These are phyloP conservation scores for Epizoanthus scotinus DNA, from an alignment of 92 coral and sea anemone genomes.

Conservation along the genomic window DNA sequence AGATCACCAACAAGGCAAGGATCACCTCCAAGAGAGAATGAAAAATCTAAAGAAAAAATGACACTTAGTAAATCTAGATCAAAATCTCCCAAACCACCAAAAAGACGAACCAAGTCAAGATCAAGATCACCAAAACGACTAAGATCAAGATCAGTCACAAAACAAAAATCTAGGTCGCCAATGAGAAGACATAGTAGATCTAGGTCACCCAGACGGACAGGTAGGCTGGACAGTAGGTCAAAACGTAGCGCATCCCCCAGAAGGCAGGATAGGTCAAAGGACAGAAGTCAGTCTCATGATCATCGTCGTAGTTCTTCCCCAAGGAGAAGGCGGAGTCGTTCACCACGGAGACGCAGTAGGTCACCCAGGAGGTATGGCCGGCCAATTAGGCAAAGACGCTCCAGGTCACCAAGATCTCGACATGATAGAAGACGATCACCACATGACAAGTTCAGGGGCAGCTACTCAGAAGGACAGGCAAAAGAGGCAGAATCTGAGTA, in stretches of 20 bases:
- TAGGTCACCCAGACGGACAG: conserved; percentile 55
- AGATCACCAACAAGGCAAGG: conserved; percentile 8
- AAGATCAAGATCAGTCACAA: conserved; percentile 37
- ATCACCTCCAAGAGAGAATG: conserved; percentile 14
- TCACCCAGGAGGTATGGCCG: conserved; percentile 50
- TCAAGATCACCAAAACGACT: conserved; percentile 14
- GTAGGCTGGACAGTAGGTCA: neutral
- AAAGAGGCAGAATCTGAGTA: conserved; percentile 78
- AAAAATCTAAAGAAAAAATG: conserved; percentile 31
- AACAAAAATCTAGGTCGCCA: conserved; percentile 48
- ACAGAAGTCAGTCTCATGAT: conserved; percentile 43
- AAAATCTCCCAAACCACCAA: conserved; percentile 34
- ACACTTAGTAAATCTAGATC: conserved; percentile 47
- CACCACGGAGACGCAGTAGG: conserved; percentile 66
- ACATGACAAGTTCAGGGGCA: conserved; percentile 70
- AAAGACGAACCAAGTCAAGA: conserved; percentile 33
- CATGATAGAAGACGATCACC: conserved; percentile 63
- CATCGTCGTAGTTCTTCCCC: conserved; percentile 56
- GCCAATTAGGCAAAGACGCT: conserved; percentile 43
- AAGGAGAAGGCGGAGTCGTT: conserved; percentile 37
- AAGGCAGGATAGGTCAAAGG: conserved; percentile 7
- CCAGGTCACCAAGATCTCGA: conserved; percentile 69
- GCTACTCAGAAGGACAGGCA: conserved; percentile 72
- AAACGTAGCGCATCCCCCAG: conserved; percentile 42
- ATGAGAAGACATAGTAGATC: conserved; percentile 46